These are phyloP conservation scores for Drosophila sp. DNA, from an alignment of 1,140 invertebrate genomes.

Conservation along the genomic window DNA sequence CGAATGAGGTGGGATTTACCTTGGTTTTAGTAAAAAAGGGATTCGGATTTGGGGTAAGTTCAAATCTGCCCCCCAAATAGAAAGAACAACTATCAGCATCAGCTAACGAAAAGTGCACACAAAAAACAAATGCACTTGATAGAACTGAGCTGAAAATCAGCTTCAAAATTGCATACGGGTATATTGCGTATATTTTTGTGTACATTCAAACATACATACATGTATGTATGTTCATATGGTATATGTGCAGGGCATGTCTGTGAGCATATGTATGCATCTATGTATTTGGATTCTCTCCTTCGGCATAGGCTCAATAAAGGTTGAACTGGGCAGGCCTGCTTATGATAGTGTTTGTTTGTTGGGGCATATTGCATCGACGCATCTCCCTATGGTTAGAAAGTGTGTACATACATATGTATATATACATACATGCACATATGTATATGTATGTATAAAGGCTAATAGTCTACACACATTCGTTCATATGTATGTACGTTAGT, in stretches of 20 bases:
- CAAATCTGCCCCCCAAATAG: slow-evolving; percentile 25
- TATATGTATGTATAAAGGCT: not conserved
- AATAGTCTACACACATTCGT: not conserved
- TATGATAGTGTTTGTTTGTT: slow-evolving; percentile 7
- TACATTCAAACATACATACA: slow-evolving; percentile 19
- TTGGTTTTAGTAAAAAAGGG: slow-evolving; percentile 6
- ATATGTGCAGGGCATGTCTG: not conserved
- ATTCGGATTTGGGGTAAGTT: not conserved
- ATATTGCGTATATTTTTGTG: not conserved
- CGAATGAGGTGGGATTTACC: slow-evolving; percentile 6
- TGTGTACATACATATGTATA: not conserved
- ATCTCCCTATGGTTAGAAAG: not conserved
- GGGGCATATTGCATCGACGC: slow-evolving; percentile 3
- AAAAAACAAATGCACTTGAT: slow-evolving; percentile 32
- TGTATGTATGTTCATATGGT: too few species aligned
- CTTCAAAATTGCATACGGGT: slow-evolving; percentile 10
- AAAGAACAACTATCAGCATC: slow-evolving; percentile 11
- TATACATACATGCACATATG: slow-evolving; percentile 4
- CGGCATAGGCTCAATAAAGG: slow-evolving; percentile 13
- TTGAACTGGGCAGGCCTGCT: slow-evolving; percentile 3
- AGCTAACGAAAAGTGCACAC: slow-evolving; percentile 1
- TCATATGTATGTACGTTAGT: not conserved
- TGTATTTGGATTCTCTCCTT: not conserved
- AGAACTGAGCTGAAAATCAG: slow-evolving; percentile 22
- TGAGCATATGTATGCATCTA: not conserved